Base-by-base conservation (phyloP, 53 echinoderm and acorn worm species). In the Actinopyga echinites region DNA sequence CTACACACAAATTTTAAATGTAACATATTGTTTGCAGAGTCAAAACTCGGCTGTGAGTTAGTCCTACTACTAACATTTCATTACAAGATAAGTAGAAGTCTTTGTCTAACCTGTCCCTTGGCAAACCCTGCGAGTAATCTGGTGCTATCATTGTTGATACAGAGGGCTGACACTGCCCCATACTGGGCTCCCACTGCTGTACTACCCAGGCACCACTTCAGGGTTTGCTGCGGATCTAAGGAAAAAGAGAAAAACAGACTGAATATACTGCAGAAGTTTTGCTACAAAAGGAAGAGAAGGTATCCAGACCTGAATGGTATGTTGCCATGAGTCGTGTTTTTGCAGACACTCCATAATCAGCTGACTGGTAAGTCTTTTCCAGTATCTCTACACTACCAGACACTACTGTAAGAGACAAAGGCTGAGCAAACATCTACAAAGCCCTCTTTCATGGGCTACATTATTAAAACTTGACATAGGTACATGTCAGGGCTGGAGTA, bases 131-230 rank as follows among this genome's bases (percentile, higher is more conserved):
- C 95, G 9, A 99, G 84, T 35, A 99, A 75, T 61, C 99, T 84
- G 20, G 94, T 90, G 64, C 92, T 95, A 73, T 99, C 99, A 75
- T 87, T 95, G 83, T 99, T 99, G 83, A 99, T 94, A 59, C 97
- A 88, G 7, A 99, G 83, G 40, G 94, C 90, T 55, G 97, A 94
- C 10, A 97, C 97, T 17, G 97, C 97, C 33, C 97, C 97, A 60
- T 97, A 97, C 69, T 97, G 97, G 52, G 92, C 86, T 25, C 97
- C 97, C 24, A 94, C 90, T 4, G 97, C 97, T 62, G 93, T 97
- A 63, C 93, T 94, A 4, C 97, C 97, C 11, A 97, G 85, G 38
- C 94, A 97, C 97, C 97, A 97, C 30, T 92, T 86, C 43, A 97
- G 71, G 1, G 91, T 93, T 65, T 97, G 97, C 30, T 91, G 90